A percentile compares a stretch with the other conserved stretches of the same genome.
Conservation (phyloP, 2,888 invertebrate species). For the Tiliacea citrago region DNA sequence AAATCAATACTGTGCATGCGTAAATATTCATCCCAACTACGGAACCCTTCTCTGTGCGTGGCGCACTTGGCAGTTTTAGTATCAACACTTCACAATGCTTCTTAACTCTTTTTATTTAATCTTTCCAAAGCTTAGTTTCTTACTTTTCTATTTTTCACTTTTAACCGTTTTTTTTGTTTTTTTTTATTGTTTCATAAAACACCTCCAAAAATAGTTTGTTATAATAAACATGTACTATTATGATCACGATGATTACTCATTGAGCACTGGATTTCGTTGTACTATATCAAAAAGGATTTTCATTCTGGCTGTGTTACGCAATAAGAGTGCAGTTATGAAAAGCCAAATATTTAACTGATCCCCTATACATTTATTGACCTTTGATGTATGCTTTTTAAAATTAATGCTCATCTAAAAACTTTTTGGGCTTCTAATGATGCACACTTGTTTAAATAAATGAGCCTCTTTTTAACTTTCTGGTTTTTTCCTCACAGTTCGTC, state of each 20-base stretch:
- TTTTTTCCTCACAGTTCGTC: background rate
- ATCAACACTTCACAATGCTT: constrained; percentile 11
- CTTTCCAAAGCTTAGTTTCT: constrained; percentile 24
- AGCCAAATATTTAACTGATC: background rate
- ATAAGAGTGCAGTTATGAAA: background rate
- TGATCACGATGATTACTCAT: background rate
- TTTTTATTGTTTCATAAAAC: background rate
- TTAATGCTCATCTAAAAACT: background rate
- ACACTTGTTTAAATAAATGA: background rate
- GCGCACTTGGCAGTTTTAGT: background rate
- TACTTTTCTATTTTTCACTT: constrained; percentile 1
- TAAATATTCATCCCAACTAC: background rate
- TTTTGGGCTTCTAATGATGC: background rate
- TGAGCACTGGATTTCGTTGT: background rate
- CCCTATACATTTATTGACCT: background rate
- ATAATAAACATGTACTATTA: background rate
- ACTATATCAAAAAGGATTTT: background rate
- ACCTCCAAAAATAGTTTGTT: background rate
- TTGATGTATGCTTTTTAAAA: background rate
- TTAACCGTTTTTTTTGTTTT: too few species aligned
- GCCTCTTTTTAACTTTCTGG: background rate
- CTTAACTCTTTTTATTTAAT: background rate
- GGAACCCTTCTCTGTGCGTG: background rate
- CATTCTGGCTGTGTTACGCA: background rate
- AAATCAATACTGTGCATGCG: background rate